A percentile compares a stretch with the other conserved stretches of the same genome.
Conservation (phyloP, 2,888 invertebrate species). For the Caenorhabditis sp. region DNA sequence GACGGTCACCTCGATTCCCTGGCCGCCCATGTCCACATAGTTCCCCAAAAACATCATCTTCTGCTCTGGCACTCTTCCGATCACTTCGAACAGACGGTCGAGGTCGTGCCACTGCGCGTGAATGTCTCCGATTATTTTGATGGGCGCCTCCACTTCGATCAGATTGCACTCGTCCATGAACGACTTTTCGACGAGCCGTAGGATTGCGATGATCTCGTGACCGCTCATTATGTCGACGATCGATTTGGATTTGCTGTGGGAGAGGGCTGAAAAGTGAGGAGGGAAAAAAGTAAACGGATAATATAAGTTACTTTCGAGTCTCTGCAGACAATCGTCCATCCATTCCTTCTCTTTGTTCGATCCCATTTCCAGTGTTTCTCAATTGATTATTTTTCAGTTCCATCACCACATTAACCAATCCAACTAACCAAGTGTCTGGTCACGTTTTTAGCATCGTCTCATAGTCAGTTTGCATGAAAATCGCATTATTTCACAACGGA, state of each 20-base stretch:
- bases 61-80: conserved; percentile 71
- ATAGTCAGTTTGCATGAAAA: too few relatives aligned
- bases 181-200: conserved; percentile 44
- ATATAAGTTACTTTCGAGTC: too few relatives aligned
- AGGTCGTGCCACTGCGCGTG: conserved; percentile 72
- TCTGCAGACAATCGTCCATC: too few relatives aligned
- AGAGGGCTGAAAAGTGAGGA: conserved; percentile 57
- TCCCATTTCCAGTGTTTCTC: too few relatives aligned
- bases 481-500: too few relatives aligned
- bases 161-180: conserved; percentile 67
- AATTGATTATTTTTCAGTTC: too few relatives aligned
- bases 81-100: conserved; percentile 70
- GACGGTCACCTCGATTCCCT: conserved; percentile 68
- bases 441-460: too few relatives aligned
- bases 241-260: conserved; percentile 49
- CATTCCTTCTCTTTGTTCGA: too few relatives aligned
- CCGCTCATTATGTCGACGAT: conserved; percentile 60
- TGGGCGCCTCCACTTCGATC: conserved; percentile 68
- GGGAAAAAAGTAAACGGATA: too few relatives aligned
- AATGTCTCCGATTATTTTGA: conserved; percentile 73
- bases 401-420: too few relatives aligned
- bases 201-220: conserved; percentile 63
- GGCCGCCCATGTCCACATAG: conserved; percentile 74
- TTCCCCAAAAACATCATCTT: conserved; percentile 70
- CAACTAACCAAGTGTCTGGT: too few relatives aligned